phyloP scores from a whole-genome alignment of 1,140 invertebrate species.

The Harlomillsia oculata region DNA sequence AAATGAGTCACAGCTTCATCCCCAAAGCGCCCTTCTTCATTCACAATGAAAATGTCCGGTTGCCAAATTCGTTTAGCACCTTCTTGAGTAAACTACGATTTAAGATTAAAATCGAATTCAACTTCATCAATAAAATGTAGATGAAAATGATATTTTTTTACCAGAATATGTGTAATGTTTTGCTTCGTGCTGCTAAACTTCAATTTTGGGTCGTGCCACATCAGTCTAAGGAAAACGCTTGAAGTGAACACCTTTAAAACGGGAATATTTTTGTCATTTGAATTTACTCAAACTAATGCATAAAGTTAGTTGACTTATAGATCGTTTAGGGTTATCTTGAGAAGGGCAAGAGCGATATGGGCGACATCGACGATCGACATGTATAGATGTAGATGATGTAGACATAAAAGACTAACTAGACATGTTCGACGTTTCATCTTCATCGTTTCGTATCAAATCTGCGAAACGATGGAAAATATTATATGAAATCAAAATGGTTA shows the following conservation, averaged over 20 bases:
- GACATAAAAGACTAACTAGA: too few species aligned
- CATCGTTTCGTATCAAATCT: too few species aligned
- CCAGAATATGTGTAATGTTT: not conserved
- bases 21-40: constrained; percentile 8
- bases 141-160: not conserved
- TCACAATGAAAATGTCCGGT: constrained; percentile 15
- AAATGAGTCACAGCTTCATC: not conserved
- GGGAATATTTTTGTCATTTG: too few species aligned
- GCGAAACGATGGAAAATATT: too few species aligned
- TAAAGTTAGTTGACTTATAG: too few species aligned
- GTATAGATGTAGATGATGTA: too few species aligned
- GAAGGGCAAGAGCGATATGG: too few species aligned
- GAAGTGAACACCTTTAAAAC: too few species aligned
- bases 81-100: not conserved
- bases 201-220: not conserved
- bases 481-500: not conserved
- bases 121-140: not conserved
- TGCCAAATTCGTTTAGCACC: not conserved
- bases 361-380: too few species aligned
- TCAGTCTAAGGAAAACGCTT: constrained; percentile 1
- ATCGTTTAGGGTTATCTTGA: too few species aligned
- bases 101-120: not conserved
- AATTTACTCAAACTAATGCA: too few species aligned
- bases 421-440: too few species aligned
- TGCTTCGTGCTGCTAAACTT: not conserved